These are phyloP conservation scores for Drosophila peninsularis DNA, from an alignment of 2,888 invertebrate genomes.

Conservation along the genomic window DNA sequence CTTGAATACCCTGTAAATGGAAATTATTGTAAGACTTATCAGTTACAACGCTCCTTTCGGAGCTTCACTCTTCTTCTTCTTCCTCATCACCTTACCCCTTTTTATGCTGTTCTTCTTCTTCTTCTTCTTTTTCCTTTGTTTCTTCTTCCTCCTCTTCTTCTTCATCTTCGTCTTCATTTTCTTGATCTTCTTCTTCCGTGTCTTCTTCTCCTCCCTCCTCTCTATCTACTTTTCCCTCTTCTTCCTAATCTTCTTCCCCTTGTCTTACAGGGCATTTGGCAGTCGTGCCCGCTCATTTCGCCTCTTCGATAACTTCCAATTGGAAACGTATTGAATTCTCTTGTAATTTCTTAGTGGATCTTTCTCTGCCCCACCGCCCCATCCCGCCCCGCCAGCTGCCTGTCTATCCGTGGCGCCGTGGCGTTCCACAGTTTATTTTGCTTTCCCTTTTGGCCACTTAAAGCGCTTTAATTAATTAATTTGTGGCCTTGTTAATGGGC, in stretches of 20 bases:
- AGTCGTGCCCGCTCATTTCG: not conserved
- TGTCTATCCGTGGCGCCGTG: too few relatives aligned
- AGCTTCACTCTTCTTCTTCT: too few relatives aligned
- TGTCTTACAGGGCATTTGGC: conserved; percentile 4
- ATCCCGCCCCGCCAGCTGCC: not conserved
- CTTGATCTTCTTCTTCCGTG: too few relatives aligned
- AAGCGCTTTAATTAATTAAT: conserved; percentile 76
- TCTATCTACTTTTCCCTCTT: too few relatives aligned
- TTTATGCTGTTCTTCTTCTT: too few relatives aligned
- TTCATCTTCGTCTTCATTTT: too few relatives aligned
- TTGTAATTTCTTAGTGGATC: conserved; percentile 46
- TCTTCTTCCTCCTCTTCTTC: too few relatives aligned
- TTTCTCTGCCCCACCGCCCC: not conserved
- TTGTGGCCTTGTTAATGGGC: conserved; percentile 70
- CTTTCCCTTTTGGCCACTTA: conserved; percentile 41
- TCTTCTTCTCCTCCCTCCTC: too few relatives aligned
- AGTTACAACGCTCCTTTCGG: too few relatives aligned
- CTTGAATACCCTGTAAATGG: not conserved
- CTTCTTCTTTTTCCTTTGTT: too few relatives aligned
- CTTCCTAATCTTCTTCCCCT: too few relatives aligned
- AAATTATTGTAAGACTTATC: not conserved
- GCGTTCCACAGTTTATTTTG: conserved; percentile 9
- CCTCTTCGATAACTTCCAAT: conserved; percentile 29
- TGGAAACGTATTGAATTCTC: conserved; percentile 46
- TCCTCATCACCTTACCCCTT: too few relatives aligned